Conservation (phyloP, 2,888 invertebrate species). For the Ormyrus nitidulus region DNA sequence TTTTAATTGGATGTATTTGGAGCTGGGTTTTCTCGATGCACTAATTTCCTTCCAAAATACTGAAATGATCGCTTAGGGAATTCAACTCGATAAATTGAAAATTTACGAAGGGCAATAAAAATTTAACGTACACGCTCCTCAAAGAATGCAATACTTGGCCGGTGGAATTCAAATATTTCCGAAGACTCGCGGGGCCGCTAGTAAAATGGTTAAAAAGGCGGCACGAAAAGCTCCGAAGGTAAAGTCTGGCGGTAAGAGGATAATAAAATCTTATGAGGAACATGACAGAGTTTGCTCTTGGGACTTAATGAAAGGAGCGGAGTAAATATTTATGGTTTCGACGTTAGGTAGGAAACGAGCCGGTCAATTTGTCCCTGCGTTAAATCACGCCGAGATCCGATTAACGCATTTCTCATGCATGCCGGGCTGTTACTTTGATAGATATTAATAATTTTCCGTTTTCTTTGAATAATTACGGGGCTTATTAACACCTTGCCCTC, state of each 20-base stretch:
- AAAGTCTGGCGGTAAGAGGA: slow-evolving; percentile 44
- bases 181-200: too few species aligned
- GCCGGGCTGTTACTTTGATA: neutral
- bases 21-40: too few species aligned
- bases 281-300: slow-evolving; percentile 52
- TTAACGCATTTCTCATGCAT: slow-evolving; percentile 10
- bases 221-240: slow-evolving; percentile 8
- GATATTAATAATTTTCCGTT: neutral
- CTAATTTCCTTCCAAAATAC: too few species aligned
- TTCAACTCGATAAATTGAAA: neutral
- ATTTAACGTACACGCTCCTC: slow-evolving; percentile 3
- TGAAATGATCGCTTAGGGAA: too few species aligned
- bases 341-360: slow-evolving; percentile 40
- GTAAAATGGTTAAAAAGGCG: too few species aligned
- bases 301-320: slow-evolving; percentile 65
- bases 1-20: too few species aligned
- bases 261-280: slow-evolving; percentile 67
- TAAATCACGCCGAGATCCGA: slow-evolving; percentile 37
- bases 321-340: slow-evolving; percentile 68
- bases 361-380: slow-evolving; percentile 40
- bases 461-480: too few species aligned
- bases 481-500: too few species aligned
- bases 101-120: slow-evolving; percentile 35
- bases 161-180: slow-evolving; percentile 28
- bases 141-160: neutral